These are phyloP conservation scores for Glyphotaelius pellucidus DNA, from an alignment of 2,888 invertebrate species.

Conservation along the genomic window DNA sequence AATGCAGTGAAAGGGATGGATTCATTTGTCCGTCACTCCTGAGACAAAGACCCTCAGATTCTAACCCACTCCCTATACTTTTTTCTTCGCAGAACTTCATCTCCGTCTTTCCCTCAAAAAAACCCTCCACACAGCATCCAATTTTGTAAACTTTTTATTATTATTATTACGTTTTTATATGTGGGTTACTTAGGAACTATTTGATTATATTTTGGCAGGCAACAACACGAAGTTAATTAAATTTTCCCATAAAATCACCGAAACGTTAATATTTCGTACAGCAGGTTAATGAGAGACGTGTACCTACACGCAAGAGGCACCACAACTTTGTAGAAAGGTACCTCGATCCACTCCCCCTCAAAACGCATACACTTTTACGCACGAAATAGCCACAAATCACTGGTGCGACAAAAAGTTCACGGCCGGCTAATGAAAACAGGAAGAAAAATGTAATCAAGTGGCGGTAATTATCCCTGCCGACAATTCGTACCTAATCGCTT, in stretches of 20 bases:
- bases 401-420: constrained; percentile 26
- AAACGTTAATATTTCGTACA: neutral
- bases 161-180: no score
- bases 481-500: constrained; percentile 44
- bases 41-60: no score
- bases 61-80: no score
- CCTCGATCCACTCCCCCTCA: neutral
- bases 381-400: neutral
- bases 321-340: no score
- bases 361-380: neutral
- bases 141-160: no score
- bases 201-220: no score
- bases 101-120: no score
- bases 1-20: no score
- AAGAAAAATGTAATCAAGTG: constrained; percentile 56
- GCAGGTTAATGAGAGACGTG: neutral
- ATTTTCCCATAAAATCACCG: neutral
- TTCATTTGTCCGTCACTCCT: no score
- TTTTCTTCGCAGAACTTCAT: no score
- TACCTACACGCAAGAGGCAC: neutral
- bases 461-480: constrained; percentile 49
- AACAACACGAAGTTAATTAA: neutral
- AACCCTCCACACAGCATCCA: no score
- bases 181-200: no score
- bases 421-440: constrained; percentile 56